These are phyloP conservation scores for Pachyuromys duprasi DNA, from an alignment of 2,797 vertebrate species.

Conservation along the genomic window DNA sequence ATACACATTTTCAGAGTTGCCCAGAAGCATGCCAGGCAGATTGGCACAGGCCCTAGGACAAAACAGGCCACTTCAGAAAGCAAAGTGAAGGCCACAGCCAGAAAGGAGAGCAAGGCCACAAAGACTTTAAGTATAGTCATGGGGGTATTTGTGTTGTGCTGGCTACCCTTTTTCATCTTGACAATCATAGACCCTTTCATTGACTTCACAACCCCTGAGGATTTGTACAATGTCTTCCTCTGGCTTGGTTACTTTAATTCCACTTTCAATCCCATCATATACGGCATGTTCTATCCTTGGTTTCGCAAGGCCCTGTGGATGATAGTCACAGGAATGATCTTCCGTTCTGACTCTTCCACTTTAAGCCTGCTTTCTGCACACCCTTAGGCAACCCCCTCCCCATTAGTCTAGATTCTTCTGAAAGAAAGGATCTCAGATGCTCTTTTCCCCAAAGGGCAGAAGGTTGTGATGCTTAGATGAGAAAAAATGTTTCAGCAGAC, in stretches of 20 bases:
- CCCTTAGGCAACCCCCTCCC: background rate
- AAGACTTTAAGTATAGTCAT: conserved; percentile 84
- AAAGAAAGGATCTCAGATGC: background rate
- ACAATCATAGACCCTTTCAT: conserved; percentile 78
- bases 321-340: conserved; percentile 78
- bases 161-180: conserved; percentile 85
- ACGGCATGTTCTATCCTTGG: conserved; percentile 87
- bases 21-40: conserved; percentile 75
- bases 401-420: background rate
- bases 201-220: conserved; percentile 72
- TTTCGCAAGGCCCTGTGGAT: conserved; percentile 84
- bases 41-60: background rate
- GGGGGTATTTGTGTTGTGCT: conserved; percentile 85
- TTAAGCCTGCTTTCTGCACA: conserved; percentile 66
- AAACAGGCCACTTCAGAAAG: conserved; percentile 3
- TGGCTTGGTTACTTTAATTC: conserved; percentile 88
- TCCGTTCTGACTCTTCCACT: conserved; percentile 77
- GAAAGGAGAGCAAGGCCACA: conserved; percentile 77
- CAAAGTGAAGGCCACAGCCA: conserved; percentile 57
- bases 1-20: conserved; percentile 76
- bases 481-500: too few relatives aligned
- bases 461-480: too few relatives aligned
- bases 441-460: background rate
- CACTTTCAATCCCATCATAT: conserved; percentile 86
- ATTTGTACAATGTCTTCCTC: conserved; percentile 83